Conservation (phyloP, 2,888 invertebrate genomes). For the Himalopsyche japonica region DNA sequence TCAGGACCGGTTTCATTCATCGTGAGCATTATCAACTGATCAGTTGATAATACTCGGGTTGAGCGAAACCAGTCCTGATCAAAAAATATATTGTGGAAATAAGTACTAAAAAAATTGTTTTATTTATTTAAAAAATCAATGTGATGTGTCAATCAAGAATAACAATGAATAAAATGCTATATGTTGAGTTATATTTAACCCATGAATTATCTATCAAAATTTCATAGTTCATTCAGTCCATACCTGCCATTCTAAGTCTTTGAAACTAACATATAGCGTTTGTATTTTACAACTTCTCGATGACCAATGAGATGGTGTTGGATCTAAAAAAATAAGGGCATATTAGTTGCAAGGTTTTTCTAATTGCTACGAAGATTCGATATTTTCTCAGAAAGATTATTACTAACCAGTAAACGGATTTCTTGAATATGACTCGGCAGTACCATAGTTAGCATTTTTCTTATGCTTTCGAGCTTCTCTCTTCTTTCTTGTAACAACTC, state of each 20-base stretch:
- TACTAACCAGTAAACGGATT: conserved; percentile 61
- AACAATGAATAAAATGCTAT: too few relatives aligned
- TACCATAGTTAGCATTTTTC: conserved; percentile 56
- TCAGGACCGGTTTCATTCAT: too few relatives aligned
- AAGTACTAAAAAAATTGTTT: too few relatives aligned
- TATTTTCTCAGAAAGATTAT: not conserved
- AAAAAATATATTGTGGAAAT: too few relatives aligned
- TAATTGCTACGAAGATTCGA: not conserved
- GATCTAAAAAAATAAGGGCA: conserved; percentile 48
- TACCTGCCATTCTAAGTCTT: conserved; percentile 85
- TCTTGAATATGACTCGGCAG: conserved; percentile 58
- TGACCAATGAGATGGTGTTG: conserved; percentile 53
- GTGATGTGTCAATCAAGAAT: too few relatives aligned
- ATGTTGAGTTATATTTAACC: too few relatives aligned
- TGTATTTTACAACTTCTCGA: conserved; percentile 84
- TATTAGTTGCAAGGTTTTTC: not conserved
- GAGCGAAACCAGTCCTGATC: too few relatives aligned
- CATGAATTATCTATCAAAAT: too few relatives aligned
- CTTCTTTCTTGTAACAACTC: conserved; percentile 62
- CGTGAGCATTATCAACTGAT: too few relatives aligned
- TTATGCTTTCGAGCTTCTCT: conserved; percentile 61
- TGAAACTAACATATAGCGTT: conserved; percentile 90
- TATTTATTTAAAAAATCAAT: too few relatives aligned
- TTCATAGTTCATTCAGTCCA: conserved; percentile 26
- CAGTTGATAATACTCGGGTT: too few relatives aligned